phyloP scores from a whole-genome alignment of 2,888 invertebrate genomes.

The Ypsolopha sequella region DNA sequence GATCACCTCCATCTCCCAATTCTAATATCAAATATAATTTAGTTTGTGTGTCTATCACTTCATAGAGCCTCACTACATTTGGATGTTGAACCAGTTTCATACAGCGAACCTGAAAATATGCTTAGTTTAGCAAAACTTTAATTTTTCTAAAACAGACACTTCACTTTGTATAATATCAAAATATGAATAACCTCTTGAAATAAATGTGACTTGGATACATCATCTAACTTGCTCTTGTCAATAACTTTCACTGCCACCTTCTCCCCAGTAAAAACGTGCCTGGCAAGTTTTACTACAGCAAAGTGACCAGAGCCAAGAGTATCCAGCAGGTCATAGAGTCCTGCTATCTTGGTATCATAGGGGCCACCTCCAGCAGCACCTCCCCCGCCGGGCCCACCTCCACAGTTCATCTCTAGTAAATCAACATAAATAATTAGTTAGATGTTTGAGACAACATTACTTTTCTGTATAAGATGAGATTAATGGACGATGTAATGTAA shows the following conservation, averaged over 20 bases:
- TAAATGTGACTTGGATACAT: slow-evolving; percentile 94
- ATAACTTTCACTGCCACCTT: slow-evolving; percentile 98
- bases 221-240: slow-evolving; percentile 98
- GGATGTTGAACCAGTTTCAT: slow-evolving; percentile 99
- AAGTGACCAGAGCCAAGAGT: slow-evolving; percentile 99
- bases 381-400: slow-evolving; percentile 31
- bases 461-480: background rate
- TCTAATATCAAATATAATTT: slow-evolving; percentile 97
- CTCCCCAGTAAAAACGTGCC: slow-evolving; percentile 99
- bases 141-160: too few relatives aligned
- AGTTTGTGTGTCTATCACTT: slow-evolving; percentile 99
- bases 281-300: slow-evolving; percentile 97
- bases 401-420: slow-evolving; percentile 40
- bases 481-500: background rate
- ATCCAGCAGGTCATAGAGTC: slow-evolving; percentile 96
- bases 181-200: slow-evolving; percentile 87
- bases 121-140: background rate
- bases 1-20: slow-evolving; percentile 97
- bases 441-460: background rate
- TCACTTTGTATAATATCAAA: too few relatives aligned
- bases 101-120: slow-evolving; percentile 80
- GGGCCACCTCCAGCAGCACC: slow-evolving; percentile 54
- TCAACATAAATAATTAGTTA: slow-evolving; percentile 2
- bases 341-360: slow-evolving; percentile 92
- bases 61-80: slow-evolving; percentile 97